Base-by-base conservation (phyloP, 1,140 invertebrate species). In the Belonocnema kinseyi region DNA sequence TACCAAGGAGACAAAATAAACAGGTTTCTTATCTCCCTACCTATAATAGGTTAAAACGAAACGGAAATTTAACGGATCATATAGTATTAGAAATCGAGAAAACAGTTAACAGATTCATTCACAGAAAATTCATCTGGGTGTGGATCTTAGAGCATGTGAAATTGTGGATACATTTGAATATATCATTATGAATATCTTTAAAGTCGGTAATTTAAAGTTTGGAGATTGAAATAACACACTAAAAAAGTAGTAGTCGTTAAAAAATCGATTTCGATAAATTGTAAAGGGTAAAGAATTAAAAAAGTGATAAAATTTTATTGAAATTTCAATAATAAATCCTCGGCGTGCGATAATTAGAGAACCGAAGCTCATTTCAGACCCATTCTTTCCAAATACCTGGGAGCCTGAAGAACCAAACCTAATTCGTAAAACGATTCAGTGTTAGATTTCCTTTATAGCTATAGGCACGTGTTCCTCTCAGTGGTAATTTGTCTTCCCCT, bases 401-500 rank as follows among this genome's bases (percentile, higher is more conserved):
- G 40, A 46, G 53, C n/a, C 16, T 3, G 17, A 54, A 19, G 53
- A 17, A 12, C 58, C 21, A 66, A 66, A 66, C 26, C 13, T 11
- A 33, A 66, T 21, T 13, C 5, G 5, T 21, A 33, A 54, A 10
- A 54, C 5, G 16, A 54, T 10, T 54, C 17, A 54, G 17, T 8
- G 16, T n/a, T 54, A 19, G 53, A 54, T 21, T 12, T 13, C 26
- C 40, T 46, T 46, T 46, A 46, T 46, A 46, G 40, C 40, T 19
- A 4, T 58, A 26, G 56, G 19, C 17, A 66, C 26, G 61, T 46
- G 33, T 66, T 46, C n/a, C 13, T 14, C 33, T 33, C 58, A 33
- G 33, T 21, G 58, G 71, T 71, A 77, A 83, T 86, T 82, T 79
- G 82, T 85, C 85, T 85, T 85, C 40, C 83, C 83, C 78, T 78